phyloP scores from a whole-genome alignment of 1,140 invertebrate species.

The Calephelis nemesis region DNA sequence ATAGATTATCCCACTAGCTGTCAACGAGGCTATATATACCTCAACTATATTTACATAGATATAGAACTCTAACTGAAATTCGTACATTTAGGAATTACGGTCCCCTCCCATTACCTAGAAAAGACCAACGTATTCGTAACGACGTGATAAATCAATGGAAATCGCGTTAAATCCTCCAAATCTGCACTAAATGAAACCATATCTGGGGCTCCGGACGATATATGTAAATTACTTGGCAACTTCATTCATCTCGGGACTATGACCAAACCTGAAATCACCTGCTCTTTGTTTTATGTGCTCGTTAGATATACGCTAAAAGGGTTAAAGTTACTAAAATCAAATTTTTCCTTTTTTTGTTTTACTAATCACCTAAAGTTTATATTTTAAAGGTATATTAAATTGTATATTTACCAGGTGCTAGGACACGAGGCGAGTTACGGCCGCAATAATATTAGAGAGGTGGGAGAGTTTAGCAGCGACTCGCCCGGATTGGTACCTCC shows the following conservation, averaged over 20 bases:
- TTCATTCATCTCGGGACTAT: slow-evolving; percentile 22
- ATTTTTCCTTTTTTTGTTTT: no score
- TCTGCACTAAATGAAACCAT: slow-evolving; percentile 26
- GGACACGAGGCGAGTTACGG: no score
- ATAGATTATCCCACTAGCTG: no score
- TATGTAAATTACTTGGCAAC: slow-evolving; percentile 37
- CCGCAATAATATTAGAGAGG: no score
- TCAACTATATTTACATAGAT: neutral
- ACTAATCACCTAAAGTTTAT: no score
- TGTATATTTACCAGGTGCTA: no score
- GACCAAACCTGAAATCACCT: slow-evolving; percentile 9
- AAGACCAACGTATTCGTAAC: slow-evolving; percentile 3
- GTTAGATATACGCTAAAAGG: neutral
- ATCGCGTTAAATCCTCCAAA: slow-evolving; percentile 21
- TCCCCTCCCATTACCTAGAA: neutral
- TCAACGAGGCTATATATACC: no score
- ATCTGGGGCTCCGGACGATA: slow-evolving; percentile 23
- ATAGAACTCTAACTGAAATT: neutral
- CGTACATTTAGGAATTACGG: neutral
- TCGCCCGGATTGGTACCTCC: no score
- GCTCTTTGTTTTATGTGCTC: slow-evolving; percentile 11
- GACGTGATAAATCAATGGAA: slow-evolving; percentile 11
- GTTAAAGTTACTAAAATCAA: neutral
- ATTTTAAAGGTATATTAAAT: no score
- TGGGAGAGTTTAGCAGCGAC: no score